phyloP scores from a whole-genome alignment of 2,888 invertebrate genomes.

The Apodemia duryi region DNA sequence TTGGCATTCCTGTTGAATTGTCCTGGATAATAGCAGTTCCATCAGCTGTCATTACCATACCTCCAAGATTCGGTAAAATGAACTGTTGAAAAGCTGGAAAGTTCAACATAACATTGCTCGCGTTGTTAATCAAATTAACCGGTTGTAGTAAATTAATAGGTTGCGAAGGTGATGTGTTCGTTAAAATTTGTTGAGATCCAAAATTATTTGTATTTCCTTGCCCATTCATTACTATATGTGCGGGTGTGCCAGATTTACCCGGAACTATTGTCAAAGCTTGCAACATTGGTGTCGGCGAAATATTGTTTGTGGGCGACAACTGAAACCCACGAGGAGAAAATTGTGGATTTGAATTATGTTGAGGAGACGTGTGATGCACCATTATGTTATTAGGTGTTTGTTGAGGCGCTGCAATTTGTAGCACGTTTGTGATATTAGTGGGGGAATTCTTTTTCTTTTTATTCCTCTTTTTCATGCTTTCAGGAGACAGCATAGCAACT shows the following conservation, averaged over 20 bases:
- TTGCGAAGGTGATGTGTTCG: conserved; percentile 77
- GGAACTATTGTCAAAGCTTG: conserved; percentile 88
- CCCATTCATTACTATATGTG: conserved; percentile 88
- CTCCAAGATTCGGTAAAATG: conserved; percentile 88
- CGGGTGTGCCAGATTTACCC: conserved; percentile 85
- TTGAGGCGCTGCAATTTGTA: conserved; percentile 84
- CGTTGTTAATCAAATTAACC: conserved; percentile 87
- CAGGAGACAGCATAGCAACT: conserved; percentile 82
- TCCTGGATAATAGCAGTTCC: conserved; percentile 88
- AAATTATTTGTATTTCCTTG: conserved; percentile 80
- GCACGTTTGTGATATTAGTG: conserved; percentile 84
- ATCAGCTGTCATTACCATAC: conserved; percentile 91
- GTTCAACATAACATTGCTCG: conserved; percentile 84
- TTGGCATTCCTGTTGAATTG: conserved; percentile 81
- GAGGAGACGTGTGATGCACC: conserved; percentile 70
- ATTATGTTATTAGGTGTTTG: conserved; percentile 82
- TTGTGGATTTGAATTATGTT: conserved; percentile 67
- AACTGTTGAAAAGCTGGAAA: conserved; percentile 90
- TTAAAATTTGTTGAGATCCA: conserved; percentile 84
- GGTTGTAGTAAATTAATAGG: conserved; percentile 89
- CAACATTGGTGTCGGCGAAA: conserved; percentile 83
- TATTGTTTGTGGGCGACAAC: conserved; percentile 83
- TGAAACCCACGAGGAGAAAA: conserved; percentile 89
- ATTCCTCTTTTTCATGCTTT: conserved; percentile 81
- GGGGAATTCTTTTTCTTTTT: conserved; percentile 87